Conservation (phyloP, 35 echinoderm and acorn worm species). For the Acanthaster planci region DNA sequence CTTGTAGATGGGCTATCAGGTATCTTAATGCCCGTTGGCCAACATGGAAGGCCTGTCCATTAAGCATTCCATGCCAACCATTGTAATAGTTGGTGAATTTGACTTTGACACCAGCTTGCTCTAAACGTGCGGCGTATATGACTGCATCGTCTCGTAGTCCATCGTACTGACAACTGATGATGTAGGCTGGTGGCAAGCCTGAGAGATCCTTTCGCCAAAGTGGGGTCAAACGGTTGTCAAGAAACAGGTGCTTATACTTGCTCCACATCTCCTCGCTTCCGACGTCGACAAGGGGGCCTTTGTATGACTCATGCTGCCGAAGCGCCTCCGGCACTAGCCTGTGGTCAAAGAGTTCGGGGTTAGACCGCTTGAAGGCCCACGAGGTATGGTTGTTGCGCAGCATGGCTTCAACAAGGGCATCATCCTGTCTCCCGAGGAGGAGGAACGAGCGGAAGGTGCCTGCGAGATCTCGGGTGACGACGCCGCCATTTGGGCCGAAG, state of each 20-base stretch:
- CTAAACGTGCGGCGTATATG: slow-evolving; percentile 65
- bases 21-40: background rate
- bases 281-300: background rate
- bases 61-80: slow-evolving; percentile 56
- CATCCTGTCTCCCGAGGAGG: slow-evolving; percentile 15
- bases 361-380: background rate
- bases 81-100: slow-evolving; percentile 41
- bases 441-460: background rate
- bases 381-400: slow-evolving; percentile 32
- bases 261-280: slow-evolving; percentile 60
- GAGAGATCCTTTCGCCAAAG: slow-evolving; percentile 64
- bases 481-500: slow-evolving; percentile 24
- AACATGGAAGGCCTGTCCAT: background rate
- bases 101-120: slow-evolving; percentile 54
- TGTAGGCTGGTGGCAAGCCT: slow-evolving; percentile 66
- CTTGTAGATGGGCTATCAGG: background rate
- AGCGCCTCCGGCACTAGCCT: slow-evolving; percentile 33
- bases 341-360: slow-evolving; percentile 28
- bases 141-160: slow-evolving; percentile 69
- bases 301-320: background rate
- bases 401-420: slow-evolving; percentile 8
- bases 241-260: slow-evolving; percentile 30
- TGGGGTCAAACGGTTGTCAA: slow-evolving; percentile 63
- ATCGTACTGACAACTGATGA: slow-evolving; percentile 74
- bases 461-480: slow-evolving; percentile 14